Evolutionary conservation across 2,797 vertebrate species (phyloP), one percentile per base, ranked within the genome.

Genomic region (Oophaga sylvatica): DNA sequence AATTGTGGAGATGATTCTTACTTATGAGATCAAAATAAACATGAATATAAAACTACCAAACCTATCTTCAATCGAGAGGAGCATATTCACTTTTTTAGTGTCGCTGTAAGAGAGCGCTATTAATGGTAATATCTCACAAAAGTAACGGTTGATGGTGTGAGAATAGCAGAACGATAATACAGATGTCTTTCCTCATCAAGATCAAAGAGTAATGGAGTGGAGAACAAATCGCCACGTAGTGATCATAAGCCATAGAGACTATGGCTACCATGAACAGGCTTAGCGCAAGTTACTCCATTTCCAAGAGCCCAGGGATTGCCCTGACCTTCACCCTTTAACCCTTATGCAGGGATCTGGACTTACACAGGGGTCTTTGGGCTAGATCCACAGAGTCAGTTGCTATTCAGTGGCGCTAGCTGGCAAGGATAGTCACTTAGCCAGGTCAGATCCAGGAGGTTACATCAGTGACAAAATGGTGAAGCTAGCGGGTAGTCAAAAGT

Each of bases 191-290:
- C 29, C 67, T 70, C 6, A 29, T 70, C 5, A 70, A 17, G 6
- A 70, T 70, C 67, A 70, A 35, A 70, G 67, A 31, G 35, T 70
- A 70, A 70, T 31, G 67, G 31, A 70, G 29, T 17, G 67, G 67
- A 31, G 29, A 70, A 35, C 67, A 70, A 31, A 70, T 17, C 1
- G 67, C 67, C 29, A 70, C 67, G 16, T 70, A 70, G 29, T 29
- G 67, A 31, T 70, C 67, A 70, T 70, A 70, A 35, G 84, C 84
- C 84, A 86, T 86, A 1, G 17, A 85, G 5, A 73, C 77, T 22
- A 85, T n/a, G n/a, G n/a, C n/a, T n/a, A n/a, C n/a, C n/a, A n/a
- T n/a, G n/a, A n/a, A n/a, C n/a, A n/a, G n/a, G n/a, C n/a, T n/a
- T n/a, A n/a, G n/a, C n/a, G n/a, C n/a, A n/a, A n/a, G n/a, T n/a